Evolutionary conservation across 2,113 vertebrate species (phyloP), one percentile per base, ranked within the genome.

Genomic region (Pseudorasbora parva): DNA sequence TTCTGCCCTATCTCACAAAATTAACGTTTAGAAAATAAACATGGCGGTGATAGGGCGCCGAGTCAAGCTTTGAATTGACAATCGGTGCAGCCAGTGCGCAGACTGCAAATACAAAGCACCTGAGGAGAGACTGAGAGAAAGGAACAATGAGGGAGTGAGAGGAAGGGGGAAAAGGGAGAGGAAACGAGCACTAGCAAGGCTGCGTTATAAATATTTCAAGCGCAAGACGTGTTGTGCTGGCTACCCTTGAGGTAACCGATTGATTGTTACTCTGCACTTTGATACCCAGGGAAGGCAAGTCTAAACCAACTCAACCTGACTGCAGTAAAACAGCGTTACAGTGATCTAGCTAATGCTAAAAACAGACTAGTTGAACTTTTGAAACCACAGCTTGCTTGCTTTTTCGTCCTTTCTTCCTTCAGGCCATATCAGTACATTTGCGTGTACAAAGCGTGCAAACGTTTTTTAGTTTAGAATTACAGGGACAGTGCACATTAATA

Each of bases 171-270:
- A 78, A 62, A 66, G 23, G 51, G 12, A 69, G 10, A 81, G 45
- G 64, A 73, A 64, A 64, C 21, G 6, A 68, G 43, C 33, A 62
- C 71, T 69, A 81, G 59, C 59, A 76, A 49, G 62, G 37, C 47
- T 21, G 78, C 4, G 7, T 83, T 80, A 86, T 86, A 83, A 86
- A 86, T 86, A 80, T 83, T 86, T 86, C 49, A 86, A 23, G 68
- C 15, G 5, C 5, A 41, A 25, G 49, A 60, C 25, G 6, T 23
- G 71, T 60, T 72, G 49, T 15, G 11, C 17, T 43, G 57, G 72
- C 47, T 66, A 75, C 81, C 64, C 82, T 75, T 60, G 37, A 79
- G 82, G 77, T 84, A 68, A 81, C 71, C 56, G 43, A 86, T 84
- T 86, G 82, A 86, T 86, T 86, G 82, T 86, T 78, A 86, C 60